Conservation (phyloP, 2,888 invertebrate genomes). For the Lucinisca nassula region DNA sequence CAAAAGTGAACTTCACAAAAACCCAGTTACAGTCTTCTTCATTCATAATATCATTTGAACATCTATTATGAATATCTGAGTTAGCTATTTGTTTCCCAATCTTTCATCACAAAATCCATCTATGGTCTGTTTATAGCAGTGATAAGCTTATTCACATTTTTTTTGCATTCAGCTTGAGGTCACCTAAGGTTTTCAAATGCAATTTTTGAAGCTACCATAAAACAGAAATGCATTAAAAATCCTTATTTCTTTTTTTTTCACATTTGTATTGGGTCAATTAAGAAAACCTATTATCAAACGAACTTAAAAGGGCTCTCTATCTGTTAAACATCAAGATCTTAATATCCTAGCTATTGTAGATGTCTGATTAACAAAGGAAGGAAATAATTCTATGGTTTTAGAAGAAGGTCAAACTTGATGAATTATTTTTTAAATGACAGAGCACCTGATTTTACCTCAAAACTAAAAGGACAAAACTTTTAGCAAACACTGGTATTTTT, state of each 20-base stretch:
- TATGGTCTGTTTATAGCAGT: not conserved
- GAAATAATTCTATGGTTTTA: not conserved
- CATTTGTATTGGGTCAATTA: not conserved
- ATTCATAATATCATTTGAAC: not conserved
- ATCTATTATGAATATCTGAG: too few relatives aligned
- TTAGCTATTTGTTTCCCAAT: too few relatives aligned
- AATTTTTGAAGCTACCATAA: not conserved
- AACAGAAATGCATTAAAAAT: not conserved
- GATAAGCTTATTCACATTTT: not conserved
- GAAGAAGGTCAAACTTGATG: not conserved
- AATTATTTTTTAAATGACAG: too few relatives aligned
- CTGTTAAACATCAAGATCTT: not conserved
- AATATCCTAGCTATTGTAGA: not conserved
- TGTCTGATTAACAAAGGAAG: not conserved
- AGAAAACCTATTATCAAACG: not conserved
- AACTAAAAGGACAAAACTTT: too few relatives aligned
- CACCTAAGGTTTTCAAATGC: not conserved
- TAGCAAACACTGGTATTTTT: too few relatives aligned
- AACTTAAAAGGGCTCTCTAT: conserved; percentile 5
- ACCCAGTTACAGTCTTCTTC: too few relatives aligned
- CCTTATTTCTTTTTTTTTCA: not conserved
- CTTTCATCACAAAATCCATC: not conserved
- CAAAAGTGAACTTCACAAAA: too few relatives aligned
- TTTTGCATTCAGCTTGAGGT: not conserved
- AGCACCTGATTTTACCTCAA: too few relatives aligned